A percentile compares a stretch with the other conserved stretches of the same genome.
Conservation (phyloP, 2,888 invertebrate species). For the Strigamia crassipes region DNA sequence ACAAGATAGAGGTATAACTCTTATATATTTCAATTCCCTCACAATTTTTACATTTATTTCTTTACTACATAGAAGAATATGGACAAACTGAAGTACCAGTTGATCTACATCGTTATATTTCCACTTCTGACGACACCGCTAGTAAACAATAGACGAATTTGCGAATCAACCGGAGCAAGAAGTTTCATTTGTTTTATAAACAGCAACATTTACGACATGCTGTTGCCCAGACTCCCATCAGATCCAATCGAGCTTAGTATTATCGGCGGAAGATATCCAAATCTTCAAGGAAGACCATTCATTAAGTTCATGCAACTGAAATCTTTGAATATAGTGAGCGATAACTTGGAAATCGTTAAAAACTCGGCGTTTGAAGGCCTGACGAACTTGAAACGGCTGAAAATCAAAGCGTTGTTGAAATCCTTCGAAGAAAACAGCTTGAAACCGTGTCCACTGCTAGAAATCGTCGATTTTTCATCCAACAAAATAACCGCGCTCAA, state of each 20-base stretch:
- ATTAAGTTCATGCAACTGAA: not conserved
- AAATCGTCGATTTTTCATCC: not conserved
- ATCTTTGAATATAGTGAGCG: not conserved
- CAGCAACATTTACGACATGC: not conserved
- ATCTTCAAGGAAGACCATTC: not conserved
- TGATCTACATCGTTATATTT: not conserved
- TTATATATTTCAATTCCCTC: not conserved
- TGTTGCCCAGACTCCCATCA: not conserved
- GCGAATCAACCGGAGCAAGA: not conserved
- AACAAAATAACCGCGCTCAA: not conserved
- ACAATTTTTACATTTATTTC: not conserved
- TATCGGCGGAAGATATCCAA: constrained; percentile 7
- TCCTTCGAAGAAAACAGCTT: not conserved
- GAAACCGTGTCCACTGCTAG: not conserved
- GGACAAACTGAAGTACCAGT: not conserved
- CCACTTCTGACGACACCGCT: not conserved
- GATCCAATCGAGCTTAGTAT: not conserved
- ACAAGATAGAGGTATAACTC: not conserved
- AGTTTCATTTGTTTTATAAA: not conserved
- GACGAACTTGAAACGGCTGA: not conserved
- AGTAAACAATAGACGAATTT: not conserved
- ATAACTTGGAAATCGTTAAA: not conserved
- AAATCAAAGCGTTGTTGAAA: not conserved
- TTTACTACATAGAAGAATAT: not conserved
- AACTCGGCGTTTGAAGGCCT: not conserved